phyloP scores from a whole-genome alignment of 2,888 invertebrate species.

The Sphaerophoria taeniata region DNA sequence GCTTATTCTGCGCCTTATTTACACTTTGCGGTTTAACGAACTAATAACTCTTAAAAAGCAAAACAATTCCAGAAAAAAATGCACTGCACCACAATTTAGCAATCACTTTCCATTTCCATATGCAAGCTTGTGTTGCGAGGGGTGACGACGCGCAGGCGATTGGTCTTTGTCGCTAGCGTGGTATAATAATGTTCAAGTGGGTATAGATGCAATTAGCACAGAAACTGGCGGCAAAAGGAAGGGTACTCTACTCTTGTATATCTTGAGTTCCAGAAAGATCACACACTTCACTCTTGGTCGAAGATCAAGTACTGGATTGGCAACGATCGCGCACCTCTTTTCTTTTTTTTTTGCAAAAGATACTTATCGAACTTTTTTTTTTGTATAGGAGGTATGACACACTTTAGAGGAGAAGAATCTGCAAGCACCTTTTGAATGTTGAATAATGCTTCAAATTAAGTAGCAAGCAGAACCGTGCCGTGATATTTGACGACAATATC shows the following conservation, averaged over 20 bases:
- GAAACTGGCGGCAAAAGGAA: constrained; percentile 22
- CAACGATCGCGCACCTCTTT: constrained; percentile 62
- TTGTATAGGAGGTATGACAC: constrained; percentile 55
- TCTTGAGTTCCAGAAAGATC: constrained; percentile 33
- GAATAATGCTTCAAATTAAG: constrained; percentile 41
- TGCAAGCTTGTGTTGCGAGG: background rate
- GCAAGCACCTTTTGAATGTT: constrained; percentile 65
- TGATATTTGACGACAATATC: constrained; percentile 35
- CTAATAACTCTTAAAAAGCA: constrained; percentile 41
- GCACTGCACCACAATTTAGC: constrained; percentile 60
- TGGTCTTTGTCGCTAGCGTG: background rate
- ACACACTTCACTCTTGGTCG: constrained; percentile 30
- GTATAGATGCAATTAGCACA: constrained; percentile 45
- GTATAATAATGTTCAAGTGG: background rate
- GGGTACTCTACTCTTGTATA: background rate
- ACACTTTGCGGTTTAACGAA: constrained; percentile 66
- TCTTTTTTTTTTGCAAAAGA: constrained; percentile 20
- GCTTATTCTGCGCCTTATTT: constrained; percentile 47
- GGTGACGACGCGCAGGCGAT: background rate
- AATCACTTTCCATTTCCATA: constrained; percentile 68
- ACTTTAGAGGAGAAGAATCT: constrained; percentile 56
- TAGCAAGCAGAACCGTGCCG: constrained; percentile 42
- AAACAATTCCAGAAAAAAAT: background rate
- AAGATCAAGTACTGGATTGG: constrained; percentile 63
- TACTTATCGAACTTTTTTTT: constrained; percentile 40